These are phyloP conservation scores for Lordiphosa clarofinis DNA, from an alignment of 1,140 invertebrate species.

Conservation along the genomic window DNA sequence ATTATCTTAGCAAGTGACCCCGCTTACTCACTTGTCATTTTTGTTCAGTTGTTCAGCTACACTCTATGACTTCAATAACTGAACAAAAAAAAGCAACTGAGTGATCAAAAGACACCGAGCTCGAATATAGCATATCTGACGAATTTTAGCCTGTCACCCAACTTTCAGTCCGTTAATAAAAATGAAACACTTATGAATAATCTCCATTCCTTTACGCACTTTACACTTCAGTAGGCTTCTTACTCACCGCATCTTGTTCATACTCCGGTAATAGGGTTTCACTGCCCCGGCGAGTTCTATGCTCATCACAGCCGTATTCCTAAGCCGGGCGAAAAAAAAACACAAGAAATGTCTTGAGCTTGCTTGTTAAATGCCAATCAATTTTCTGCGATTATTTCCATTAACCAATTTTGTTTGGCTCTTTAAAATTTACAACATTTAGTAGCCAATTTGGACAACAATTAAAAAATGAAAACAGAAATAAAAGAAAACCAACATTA, in stretches of 20 bases:
- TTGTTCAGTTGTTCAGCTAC: too few relatives aligned
- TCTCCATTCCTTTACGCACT: background rate
- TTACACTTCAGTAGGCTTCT: constrained; percentile 6
- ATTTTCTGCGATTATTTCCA: constrained; percentile 21
- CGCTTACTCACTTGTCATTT: too few relatives aligned
- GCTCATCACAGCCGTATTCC: constrained; percentile 83
- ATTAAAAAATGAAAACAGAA: constrained; percentile 29
- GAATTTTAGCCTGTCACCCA: too few relatives aligned
- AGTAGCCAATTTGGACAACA: constrained; percentile 65
- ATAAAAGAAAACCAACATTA: constrained; percentile 35
- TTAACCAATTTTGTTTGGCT: constrained; percentile 16
- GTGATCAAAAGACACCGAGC: too few relatives aligned
- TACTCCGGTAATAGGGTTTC: constrained; percentile 85
- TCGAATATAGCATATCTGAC: too few relatives aligned
- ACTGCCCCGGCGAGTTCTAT: constrained; percentile 83
- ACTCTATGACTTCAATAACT: too few relatives aligned
- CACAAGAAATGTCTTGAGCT: constrained; percentile 34
- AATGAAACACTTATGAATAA: background rate
- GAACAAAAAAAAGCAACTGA: too few relatives aligned
- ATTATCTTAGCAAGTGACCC: too few relatives aligned
- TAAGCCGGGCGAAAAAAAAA: constrained; percentile 68
- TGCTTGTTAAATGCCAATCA: constrained; percentile 11
- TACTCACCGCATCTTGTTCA: constrained; percentile 85
- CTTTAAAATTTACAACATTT: constrained; percentile 50
- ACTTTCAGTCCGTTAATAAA: background rate